Evolutionary conservation across 1,140 invertebrate genomes (phyloP).

Genomic region (Drosophila guanche): DNA sequence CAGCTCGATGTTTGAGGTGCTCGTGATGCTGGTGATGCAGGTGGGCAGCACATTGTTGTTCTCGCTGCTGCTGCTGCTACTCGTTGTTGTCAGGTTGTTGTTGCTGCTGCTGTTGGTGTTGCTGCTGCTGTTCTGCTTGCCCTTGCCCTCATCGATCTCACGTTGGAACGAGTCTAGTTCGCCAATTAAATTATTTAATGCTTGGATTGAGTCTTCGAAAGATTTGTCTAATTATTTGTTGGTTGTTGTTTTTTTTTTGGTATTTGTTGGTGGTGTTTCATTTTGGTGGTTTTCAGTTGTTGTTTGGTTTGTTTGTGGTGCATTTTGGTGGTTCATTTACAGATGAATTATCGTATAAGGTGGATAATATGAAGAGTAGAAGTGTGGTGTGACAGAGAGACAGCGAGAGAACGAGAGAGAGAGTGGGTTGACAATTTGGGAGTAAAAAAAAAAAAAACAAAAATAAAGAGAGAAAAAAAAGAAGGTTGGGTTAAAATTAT

Average conservation of each 20-base stretch:
- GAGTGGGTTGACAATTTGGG: conserved; percentile 17
- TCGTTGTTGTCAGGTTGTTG: conserved; percentile 31
- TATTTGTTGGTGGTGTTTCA: conserved; percentile 38
- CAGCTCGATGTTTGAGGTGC: conserved; percentile 54
- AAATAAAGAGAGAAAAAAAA: conserved; percentile 44
- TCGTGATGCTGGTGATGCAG: conserved; percentile 30
- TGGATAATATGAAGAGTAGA: conserved; percentile 37
- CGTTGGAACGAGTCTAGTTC: conserved; percentile 84
- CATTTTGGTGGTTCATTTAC: conserved; percentile 47
- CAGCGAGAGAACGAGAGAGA: conserved; percentile 17
- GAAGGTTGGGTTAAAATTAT: conserved; percentile 56
- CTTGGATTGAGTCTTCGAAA: conserved; percentile 84
- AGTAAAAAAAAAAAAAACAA: conserved; percentile 48
- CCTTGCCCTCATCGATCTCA: conserved; percentile 83
- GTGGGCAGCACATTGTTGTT: conserved; percentile 37
- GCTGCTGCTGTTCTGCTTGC: conserved; percentile 55
- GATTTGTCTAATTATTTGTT: conserved; percentile 79
- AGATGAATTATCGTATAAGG: conserved; percentile 36
- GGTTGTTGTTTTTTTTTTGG: conserved; percentile 44
- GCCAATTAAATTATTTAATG: conserved; percentile 84
- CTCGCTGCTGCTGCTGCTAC: conserved; percentile 40
- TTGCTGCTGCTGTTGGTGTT: conserved; percentile 45
- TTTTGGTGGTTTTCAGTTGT: conserved; percentile 38
- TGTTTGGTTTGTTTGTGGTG: conserved; percentile 23
- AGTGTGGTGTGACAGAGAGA: conserved; percentile 2